Evolutionary conservation across 2,113 vertebrate species (phyloP).

Genomic region (Sorex fumeus): DNA sequence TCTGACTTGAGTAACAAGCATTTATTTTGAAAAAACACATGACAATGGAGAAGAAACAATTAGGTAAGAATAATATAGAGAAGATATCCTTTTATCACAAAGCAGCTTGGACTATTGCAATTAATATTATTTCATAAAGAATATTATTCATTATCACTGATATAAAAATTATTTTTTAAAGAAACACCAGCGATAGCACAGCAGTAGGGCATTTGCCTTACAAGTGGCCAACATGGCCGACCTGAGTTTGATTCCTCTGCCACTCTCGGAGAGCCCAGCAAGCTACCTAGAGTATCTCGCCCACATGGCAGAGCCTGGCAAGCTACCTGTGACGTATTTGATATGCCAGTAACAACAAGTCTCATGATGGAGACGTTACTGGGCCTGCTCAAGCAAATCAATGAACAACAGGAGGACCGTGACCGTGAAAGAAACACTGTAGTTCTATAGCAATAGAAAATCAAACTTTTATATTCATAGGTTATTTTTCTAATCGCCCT

Average conservation of each 20-base stretch:
- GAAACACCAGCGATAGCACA: too few relatives aligned
- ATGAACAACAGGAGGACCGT: too few relatives aligned
- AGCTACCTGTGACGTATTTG: too few relatives aligned
- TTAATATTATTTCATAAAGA: not conserved
- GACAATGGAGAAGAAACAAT: constrained; percentile 9
- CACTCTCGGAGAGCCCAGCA: too few relatives aligned
- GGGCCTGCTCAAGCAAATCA: too few relatives aligned
- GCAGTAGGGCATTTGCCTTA: too few relatives aligned
- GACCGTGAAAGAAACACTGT: constrained; percentile 33
- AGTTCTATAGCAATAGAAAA: constrained; percentile 36
- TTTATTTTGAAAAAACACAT: not conserved
- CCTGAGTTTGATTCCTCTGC: too few relatives aligned
- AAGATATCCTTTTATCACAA: constrained; percentile 13
- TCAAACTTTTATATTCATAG: constrained; percentile 32
- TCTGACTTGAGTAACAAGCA: constrained; percentile 43
- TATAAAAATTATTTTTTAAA: constrained; percentile 8
- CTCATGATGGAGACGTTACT: too few relatives aligned
- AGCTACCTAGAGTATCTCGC: too few relatives aligned
- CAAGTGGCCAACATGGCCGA: too few relatives aligned
- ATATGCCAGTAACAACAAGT: too few relatives aligned
- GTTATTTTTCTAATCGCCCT: constrained; percentile 4
- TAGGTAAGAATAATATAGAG: constrained; percentile 33
- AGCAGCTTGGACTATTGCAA: constrained; percentile 36
- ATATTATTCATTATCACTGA: not conserved
- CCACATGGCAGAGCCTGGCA: too few relatives aligned